These are phyloP conservation scores for Candoia aspera DNA, from an alignment of 2,113 vertebrate species.

Conservation along the genomic window DNA sequence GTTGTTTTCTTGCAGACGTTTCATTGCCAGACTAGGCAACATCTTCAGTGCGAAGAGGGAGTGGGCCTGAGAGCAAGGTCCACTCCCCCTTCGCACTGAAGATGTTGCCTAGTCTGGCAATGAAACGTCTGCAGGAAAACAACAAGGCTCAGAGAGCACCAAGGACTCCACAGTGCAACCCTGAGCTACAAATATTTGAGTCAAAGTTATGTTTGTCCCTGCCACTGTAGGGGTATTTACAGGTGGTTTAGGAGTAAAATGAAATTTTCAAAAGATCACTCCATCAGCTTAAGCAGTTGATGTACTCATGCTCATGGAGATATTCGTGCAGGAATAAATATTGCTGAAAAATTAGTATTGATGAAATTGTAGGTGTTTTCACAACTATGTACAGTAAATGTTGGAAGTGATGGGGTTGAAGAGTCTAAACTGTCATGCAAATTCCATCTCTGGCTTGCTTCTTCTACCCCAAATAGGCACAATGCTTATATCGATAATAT, in stretches of 20 bases:
- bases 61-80: no score
- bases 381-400: not conserved
- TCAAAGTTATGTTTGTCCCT: not conserved
- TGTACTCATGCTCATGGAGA: not conserved
- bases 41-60: no score
- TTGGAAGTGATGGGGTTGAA: not conserved
- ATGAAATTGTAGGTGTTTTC: not conserved
- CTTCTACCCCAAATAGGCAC: not conserved
- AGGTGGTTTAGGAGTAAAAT: not conserved
- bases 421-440: not conserved
- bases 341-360: not conserved
- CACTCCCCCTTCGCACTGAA: no score
- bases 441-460: not conserved
- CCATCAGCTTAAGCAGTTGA: not conserved
- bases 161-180: no score
- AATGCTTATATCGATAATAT: not conserved
- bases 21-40: no score
- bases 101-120: no score
- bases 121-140: no score
- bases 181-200: no score
- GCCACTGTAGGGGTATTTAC: not conserved
- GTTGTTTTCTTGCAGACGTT: no score
- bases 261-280: not conserved
- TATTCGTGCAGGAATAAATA: not conserved
- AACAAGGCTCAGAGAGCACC: no score